phyloP scores from a whole-genome alignment of 2,797 vertebrate species.

The Danionella dracula region DNA sequence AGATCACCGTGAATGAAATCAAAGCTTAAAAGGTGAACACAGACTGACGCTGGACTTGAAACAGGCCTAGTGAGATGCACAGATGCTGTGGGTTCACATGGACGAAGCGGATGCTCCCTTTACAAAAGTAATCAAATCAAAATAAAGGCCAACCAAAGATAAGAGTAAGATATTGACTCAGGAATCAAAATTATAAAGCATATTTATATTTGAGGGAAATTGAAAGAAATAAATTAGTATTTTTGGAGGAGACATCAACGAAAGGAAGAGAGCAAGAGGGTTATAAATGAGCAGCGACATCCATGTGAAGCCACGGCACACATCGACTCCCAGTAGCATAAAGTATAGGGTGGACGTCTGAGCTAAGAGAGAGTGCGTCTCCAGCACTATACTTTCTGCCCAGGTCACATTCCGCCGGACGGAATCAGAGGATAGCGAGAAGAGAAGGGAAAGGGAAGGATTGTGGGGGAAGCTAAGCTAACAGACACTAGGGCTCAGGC shows the following conservation, averaged over 20 bases:
- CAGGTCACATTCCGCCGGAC: slow-evolving; percentile 83
- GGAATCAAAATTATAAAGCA: slow-evolving; percentile 4
- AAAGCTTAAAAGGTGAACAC: slow-evolving; percentile 61
- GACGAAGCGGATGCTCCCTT: slow-evolving; percentile 60
- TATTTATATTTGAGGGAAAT: neutral
- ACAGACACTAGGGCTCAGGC: slow-evolving; percentile 86
- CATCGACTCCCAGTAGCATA: slow-evolving; percentile 68
- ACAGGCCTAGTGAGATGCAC: slow-evolving; percentile 85
- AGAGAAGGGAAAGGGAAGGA: slow-evolving; percentile 33
- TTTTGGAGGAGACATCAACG: slow-evolving; percentile 9
- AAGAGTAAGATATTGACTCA: neutral
- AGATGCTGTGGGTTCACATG: slow-evolving; percentile 97
- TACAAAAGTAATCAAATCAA: slow-evolving; percentile 1
- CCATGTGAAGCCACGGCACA: slow-evolving; percentile 86
- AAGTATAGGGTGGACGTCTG: slow-evolving; percentile 79
- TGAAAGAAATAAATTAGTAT: slow-evolving; percentile 32
- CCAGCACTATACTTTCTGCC: slow-evolving; percentile 85
- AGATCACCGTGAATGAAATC: slow-evolving; percentile 40
- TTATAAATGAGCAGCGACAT: slow-evolving; percentile 44
- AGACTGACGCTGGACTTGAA: slow-evolving; percentile 78
- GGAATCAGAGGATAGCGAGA: slow-evolving; percentile 83
- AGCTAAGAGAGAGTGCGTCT: slow-evolving; percentile 43
- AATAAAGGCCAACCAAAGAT: slow-evolving; percentile 4
- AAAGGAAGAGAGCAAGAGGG: slow-evolving; percentile 41
- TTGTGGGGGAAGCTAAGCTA: slow-evolving; percentile 62